These are phyloP conservation scores for Drosophila kanekoi DNA, from an alignment of 2,888 invertebrate genomes.

Conservation along the genomic window DNA sequence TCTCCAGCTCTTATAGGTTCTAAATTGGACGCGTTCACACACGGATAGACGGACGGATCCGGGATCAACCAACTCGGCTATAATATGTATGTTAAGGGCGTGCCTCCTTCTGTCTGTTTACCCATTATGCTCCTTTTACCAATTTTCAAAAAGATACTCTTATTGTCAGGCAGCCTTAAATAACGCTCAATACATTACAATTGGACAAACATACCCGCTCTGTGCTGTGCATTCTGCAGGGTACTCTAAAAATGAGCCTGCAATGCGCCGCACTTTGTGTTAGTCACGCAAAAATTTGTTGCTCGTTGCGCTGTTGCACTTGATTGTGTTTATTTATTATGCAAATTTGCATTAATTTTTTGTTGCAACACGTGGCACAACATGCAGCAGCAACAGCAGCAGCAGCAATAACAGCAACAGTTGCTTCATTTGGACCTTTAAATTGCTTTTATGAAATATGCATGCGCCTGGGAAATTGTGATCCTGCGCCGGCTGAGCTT, in stretches of 20 bases:
- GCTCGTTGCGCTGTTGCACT: conserved; percentile 38
- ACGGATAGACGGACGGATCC: too few species aligned
- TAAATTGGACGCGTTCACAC: too few species aligned
- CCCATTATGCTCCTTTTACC: too few species aligned
- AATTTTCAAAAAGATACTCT: too few species aligned
- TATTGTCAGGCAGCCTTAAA: too few species aligned
- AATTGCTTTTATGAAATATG: conserved; percentile 66
- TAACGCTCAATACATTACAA: neutral
- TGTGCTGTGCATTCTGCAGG: neutral
- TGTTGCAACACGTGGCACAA: conserved; percentile 66
- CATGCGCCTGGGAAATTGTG: conserved; percentile 41
- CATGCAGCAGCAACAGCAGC: conserved; percentile 16
- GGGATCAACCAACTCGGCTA: too few species aligned
- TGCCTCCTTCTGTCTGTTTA: too few species aligned
- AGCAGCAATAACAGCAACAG: conserved; percentile 29
- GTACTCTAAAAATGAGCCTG: conserved; percentile 46
- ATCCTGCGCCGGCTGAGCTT: conserved; percentile 38
- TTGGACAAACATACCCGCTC: neutral
- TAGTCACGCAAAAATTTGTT: conserved; percentile 69
- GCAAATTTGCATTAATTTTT: conserved; percentile 79
- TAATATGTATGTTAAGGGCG: too few species aligned
- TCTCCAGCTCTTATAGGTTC: too few species aligned
- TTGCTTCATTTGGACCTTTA: conserved; percentile 50
- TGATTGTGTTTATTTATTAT: conserved; percentile 76
- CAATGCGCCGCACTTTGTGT: conserved; percentile 49